phyloP scores from a whole-genome alignment of 2,113 vertebrate species.

The Phyllopteryx taeniolatus region DNA sequence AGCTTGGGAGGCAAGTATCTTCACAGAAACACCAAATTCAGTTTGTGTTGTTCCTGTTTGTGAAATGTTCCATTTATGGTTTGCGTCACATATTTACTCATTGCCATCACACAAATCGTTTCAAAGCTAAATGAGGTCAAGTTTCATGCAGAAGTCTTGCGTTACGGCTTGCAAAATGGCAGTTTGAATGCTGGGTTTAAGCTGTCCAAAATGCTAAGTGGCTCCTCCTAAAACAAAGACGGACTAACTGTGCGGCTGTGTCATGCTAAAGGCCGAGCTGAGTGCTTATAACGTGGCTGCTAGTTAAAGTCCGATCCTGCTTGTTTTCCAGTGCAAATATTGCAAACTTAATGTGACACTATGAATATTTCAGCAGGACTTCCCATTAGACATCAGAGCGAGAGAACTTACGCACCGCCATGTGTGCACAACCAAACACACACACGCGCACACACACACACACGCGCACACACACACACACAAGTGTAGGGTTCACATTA shows the following conservation, averaged over 20 bases:
- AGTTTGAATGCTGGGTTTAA: not conserved
- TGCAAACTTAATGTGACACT: conserved; percentile 64
- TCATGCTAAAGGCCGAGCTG: conserved; percentile 38
- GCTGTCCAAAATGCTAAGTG: not conserved
- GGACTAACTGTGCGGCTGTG: conserved; percentile 14
- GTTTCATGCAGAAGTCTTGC: no score
- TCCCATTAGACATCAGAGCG: conserved; percentile 54
- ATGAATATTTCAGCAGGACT: conserved; percentile 67
- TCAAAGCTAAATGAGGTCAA: no score
- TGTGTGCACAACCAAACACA: conserved; percentile 12
- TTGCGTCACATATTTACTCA: no score
- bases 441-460: not conserved
- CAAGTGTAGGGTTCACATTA: not conserved
- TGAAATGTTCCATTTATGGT: no score
- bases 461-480: not conserved
- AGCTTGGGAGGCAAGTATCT: no score
- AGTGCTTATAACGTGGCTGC: conserved; percentile 41
- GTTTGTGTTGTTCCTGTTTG: no score
- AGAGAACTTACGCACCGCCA: conserved; percentile 32
- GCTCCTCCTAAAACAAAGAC: conserved; percentile 5
- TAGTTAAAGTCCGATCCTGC: conserved; percentile 39
- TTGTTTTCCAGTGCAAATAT: conserved; percentile 59
- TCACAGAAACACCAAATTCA: no score
- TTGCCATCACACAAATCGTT: no score
- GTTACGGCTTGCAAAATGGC: not conserved